Base-by-base conservation (phyloP, 2,888 invertebrate genomes). In the Tenthredo notha region DNA sequence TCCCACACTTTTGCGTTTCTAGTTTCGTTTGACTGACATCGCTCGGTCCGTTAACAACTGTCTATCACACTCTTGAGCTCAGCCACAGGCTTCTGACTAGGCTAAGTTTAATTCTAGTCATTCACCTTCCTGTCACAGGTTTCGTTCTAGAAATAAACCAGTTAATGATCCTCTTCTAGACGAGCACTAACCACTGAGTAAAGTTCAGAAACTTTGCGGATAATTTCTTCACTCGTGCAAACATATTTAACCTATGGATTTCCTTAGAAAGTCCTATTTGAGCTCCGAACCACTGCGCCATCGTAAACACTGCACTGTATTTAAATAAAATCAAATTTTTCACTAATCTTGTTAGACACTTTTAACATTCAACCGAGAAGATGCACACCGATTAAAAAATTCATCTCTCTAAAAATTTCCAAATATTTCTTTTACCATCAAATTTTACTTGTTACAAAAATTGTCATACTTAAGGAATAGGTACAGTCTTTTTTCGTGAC, bases 81-180 rank as follows among this genome's bases (percentile, higher is more conserved):
- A 70, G 67, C 67, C 67, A 83, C 75, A 29, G 82, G 54, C 85
- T 54, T 82, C 72, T 82, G 78, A 70, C 80, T 85, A 80, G 78
- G 77, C 85, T 85, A 85, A 85, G 82, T 85, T 85, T 85, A 85
- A 85, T 85, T 80, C 85, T 80, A 85, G 85, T 85, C 80, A 85
- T 85, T 85, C 85, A 58, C 85, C 85, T 80, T 85, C 72, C 54
- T 85, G 85, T 85, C 85, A 82, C 85, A 80, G 85, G 72, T 85
- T 80, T 82, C 70, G 85, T 80, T 80, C 82, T 85, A 80, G 84
- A 58, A 85, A 85, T 85, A 85, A 78, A 70, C 82, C 77, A 72
- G 83, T 83, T 83, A 83, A 83, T 83, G 83, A 83, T 83, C 83
- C 83, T 83, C 83, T 50, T 50, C 83, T 65, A 67, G 65, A 50